Base-by-base conservation (phyloP, 2,888 invertebrate species). In the Ormyrus pomaceus region DNA sequence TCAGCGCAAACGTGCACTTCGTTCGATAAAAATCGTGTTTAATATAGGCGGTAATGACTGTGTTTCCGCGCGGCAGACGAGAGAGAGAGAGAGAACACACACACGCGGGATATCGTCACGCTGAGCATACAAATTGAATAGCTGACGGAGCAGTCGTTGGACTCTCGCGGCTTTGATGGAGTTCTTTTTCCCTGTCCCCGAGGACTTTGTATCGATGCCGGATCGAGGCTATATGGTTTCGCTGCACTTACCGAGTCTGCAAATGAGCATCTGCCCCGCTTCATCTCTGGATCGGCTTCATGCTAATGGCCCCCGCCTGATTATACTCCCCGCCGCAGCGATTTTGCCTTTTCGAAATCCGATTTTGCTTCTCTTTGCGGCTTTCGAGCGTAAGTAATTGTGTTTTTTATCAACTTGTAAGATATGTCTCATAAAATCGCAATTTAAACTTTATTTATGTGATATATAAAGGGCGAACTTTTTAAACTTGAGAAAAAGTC, bases 41-140 rank as follows among this genome's bases (percentile, higher is more conserved):
- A 75, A 80, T 76, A 76, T 50, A 71, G 45, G 55, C 55, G 71
- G 75, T 72, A 72, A 80, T 80, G 66, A 80, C 68, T 75, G 72
- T 80, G 72, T 77, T 80, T 65, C 48, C 65, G 53, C 8, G 56
- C 34, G 3, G 53, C 10, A 11, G 34, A 34, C 34, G 34, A 34
- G 34, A 34, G 34, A 34, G 34, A 3, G 34, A 34, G 34, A 4
- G 34, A 34, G 34, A 45, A n/a, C 61, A 55, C 45, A n/a, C 62
- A 55, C 34, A 62, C 51, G 34, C 34, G 46, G 5, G 59, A 58
- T 53, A 58, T 53, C 70, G 77, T 77, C 77, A 65, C 50, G 65
- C 46, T 48, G 77, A 64, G 59, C 64, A 51, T 77, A 77, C 77
- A 77, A 71, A 77, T 77, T 77, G 70, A 77, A 77, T 71, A 51